Conservation (phyloP, 2,888 invertebrate genomes). For the Spatulosminthurus flaviceps region DNA sequence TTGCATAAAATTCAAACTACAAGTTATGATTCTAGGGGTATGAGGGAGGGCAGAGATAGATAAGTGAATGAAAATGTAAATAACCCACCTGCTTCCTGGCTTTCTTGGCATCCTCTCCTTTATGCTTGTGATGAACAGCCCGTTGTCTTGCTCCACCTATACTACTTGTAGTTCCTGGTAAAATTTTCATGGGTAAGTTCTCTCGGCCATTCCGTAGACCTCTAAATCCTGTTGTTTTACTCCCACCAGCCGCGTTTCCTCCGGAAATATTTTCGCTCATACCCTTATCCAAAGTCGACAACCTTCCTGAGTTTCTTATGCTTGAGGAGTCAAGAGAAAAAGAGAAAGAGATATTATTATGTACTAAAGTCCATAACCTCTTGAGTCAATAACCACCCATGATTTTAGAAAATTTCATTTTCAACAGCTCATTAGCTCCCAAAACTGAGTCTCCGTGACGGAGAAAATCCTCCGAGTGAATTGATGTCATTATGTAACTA, state of each 20-base stretch:
- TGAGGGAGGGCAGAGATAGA: not conserved
- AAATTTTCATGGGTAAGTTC: slow-evolving; percentile 35
- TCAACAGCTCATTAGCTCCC: too few relatives aligned
- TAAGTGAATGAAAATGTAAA: not conserved
- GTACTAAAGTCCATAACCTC: too few relatives aligned
- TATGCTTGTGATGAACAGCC: slow-evolving; percentile 53
- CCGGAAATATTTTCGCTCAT: slow-evolving; percentile 7
- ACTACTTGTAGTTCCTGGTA: slow-evolving; percentile 31
- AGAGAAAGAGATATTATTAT: not conserved
- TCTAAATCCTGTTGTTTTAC: slow-evolving; percentile 24
- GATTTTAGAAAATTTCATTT: too few relatives aligned
- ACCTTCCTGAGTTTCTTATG: slow-evolving; percentile 31
- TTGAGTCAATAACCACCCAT: too few relatives aligned
- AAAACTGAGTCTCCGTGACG: too few relatives aligned
- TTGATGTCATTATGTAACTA: too few relatives aligned
- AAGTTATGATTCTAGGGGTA: not conserved
- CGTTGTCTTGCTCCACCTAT: slow-evolving; percentile 32
- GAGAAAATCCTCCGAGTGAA: too few relatives aligned
- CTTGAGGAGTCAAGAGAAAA: not conserved
- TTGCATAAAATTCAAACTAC: not conserved
- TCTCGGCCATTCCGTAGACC: slow-evolving; percentile 48
- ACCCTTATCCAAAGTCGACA: slow-evolving; percentile 35
- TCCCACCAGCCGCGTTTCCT: slow-evolving; percentile 21
- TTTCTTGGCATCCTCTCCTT: slow-evolving; percentile 64
- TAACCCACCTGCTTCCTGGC: slow-evolving; percentile 65